phyloP scores from a whole-genome alignment of 1,140 invertebrate genomes.

The Saccostrea echinata region DNA sequence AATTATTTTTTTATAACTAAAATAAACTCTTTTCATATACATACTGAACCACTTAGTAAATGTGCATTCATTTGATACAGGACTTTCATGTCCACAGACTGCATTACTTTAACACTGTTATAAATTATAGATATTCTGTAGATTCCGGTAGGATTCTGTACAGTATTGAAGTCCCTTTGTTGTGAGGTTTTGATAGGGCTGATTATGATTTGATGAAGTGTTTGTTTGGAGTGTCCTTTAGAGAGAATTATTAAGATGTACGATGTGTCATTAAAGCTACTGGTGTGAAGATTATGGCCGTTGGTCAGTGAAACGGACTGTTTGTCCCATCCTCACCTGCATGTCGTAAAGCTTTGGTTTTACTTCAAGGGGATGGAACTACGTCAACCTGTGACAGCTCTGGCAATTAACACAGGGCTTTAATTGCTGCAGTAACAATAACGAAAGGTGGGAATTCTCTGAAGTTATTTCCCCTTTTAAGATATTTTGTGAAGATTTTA shows the following conservation, averaged over 20 bases:
- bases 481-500: slow-evolving; percentile 19
- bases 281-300: slow-evolving; percentile 28
- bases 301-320: neutral
- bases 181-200: slow-evolving; percentile 11
- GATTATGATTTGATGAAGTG: slow-evolving; percentile 25
- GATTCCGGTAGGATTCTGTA: neutral
- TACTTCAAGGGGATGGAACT: slow-evolving; percentile 36
- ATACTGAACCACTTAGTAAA: too few relatives aligned
- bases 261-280: slow-evolving; percentile 20
- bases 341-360: slow-evolving; percentile 13
- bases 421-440: slow-evolving; percentile 27
- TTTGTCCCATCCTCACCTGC: slow-evolving; percentile 28
- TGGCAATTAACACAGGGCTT: slow-evolving; percentile 3
- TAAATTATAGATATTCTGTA: too few relatives aligned
- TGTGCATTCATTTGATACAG: too few relatives aligned
- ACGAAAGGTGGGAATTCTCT: neutral
- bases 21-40: too few relatives aligned
- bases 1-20: too few relatives aligned
- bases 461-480: slow-evolving; percentile 26
- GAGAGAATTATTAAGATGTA: slow-evolving; percentile 32
- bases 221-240: slow-evolving; percentile 21
- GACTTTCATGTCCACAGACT: too few relatives aligned
- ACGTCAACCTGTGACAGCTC: slow-evolving; percentile 3
- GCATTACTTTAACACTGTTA: too few relatives aligned
- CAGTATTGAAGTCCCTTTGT: neutral